These are phyloP conservation scores for Cyanoliseus patagonus DNA, from an alignment of 2,113 vertebrate species.

Conservation along the genomic window DNA sequence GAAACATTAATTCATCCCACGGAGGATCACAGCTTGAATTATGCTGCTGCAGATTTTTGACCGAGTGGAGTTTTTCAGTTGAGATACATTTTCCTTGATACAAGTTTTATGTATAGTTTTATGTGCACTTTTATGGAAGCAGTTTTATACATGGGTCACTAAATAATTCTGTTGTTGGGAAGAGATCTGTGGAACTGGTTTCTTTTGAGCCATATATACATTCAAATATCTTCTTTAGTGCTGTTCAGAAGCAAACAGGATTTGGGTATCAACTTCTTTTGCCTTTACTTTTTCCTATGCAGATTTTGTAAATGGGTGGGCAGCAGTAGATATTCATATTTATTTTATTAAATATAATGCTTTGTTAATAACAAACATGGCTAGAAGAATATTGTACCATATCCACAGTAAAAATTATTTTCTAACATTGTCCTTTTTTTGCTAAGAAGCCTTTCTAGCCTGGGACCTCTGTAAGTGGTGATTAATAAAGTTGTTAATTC, in stretches of 20 bases:
- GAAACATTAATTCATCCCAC: not conserved
- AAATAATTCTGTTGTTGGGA: not conserved
- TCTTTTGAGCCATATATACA: not conserved
- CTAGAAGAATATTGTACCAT: not conserved
- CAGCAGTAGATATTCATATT: not conserved
- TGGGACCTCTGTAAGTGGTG: not conserved
- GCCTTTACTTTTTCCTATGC: not conserved
- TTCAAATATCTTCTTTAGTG: not conserved
- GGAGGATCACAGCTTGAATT: not conserved
- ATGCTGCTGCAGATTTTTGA: not conserved
- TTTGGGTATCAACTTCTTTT: not conserved
- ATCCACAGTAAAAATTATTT: not conserved
- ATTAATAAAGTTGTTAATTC: slow-evolving; percentile 49
- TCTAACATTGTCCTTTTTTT: not conserved
- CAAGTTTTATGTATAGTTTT: not conserved
- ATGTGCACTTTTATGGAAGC: not conserved
- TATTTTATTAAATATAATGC: slow-evolving; percentile 33
- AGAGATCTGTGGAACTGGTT: not conserved
- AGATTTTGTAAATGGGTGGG: not conserved
- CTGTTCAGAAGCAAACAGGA: not conserved
- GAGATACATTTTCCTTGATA: not conserved
- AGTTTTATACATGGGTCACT: not conserved
- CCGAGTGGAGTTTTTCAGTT: not conserved
- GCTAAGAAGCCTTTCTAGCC: not conserved
- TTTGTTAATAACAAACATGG: not conserved